Evolutionary conservation across 2,113 vertebrate genomes (phyloP).

Genomic region (Solea solea): DNA sequence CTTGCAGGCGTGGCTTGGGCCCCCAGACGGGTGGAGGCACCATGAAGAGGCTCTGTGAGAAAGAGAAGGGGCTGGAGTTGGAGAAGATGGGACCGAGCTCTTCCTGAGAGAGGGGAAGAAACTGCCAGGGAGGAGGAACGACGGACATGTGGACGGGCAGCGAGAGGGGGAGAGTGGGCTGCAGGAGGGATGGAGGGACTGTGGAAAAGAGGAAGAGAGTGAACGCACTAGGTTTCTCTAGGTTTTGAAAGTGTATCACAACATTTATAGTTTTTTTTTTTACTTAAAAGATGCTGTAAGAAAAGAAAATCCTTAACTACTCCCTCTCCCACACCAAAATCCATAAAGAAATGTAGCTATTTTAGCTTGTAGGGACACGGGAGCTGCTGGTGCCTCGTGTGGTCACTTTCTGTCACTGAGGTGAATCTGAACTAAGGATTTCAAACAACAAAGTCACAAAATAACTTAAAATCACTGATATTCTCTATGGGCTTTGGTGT

Average conservation of each 20-base stretch:
- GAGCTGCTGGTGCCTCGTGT: no score
- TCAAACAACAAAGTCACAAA: no score
- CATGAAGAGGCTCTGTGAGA: slow-evolving; percentile 72
- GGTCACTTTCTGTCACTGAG: no score
- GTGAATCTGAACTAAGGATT: no score
- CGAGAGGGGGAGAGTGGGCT: slow-evolving; percentile 63
- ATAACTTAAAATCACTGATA: no score
- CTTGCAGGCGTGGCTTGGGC: slow-evolving; percentile 58
- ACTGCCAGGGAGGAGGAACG: slow-evolving; percentile 61
- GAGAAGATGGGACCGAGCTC: slow-evolving; percentile 75
- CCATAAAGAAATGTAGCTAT: no score
- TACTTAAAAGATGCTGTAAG: no score
- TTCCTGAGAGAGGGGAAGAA: slow-evolving; percentile 72
- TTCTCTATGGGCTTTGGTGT: no score
- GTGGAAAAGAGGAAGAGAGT: not conserved
- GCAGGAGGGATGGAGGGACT: slow-evolving; percentile 55
- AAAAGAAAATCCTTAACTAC: no score
- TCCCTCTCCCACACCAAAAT: no score
- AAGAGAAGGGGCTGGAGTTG: slow-evolving; percentile 79
- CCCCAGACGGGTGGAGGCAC: slow-evolving; percentile 39
- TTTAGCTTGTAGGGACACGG: no score
- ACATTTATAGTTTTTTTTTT: no score
- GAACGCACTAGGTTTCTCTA: not conserved
- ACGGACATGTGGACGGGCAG: slow-evolving; percentile 69
- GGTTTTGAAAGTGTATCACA: not conserved